These are phyloP conservation scores for Allolobophora icterica DNA, from an alignment of 2,888 invertebrate genomes.

Conservation along the genomic window DNA sequence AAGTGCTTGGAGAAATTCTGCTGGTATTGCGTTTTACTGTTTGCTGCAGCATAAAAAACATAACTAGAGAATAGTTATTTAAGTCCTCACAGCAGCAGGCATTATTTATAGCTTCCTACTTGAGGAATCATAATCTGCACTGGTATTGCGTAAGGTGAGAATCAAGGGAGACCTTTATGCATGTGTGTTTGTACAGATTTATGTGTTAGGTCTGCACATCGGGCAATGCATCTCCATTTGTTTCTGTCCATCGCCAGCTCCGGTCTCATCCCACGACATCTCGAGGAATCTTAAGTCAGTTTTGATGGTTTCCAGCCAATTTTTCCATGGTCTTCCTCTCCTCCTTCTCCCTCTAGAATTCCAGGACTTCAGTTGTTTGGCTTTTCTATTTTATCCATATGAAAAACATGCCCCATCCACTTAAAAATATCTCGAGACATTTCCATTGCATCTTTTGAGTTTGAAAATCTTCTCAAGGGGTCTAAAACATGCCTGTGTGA, in stretches of 20 bases:
- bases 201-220: too few relatives aligned
- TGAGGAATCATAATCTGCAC: background rate
- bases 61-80: background rate
- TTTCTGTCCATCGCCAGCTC: too few relatives aligned
- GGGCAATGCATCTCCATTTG: too few relatives aligned
- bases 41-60: background rate
- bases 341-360: too few relatives aligned
- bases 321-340: too few relatives aligned
- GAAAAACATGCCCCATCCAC: too few relatives aligned
- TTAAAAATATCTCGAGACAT: background rate
- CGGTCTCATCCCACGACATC: too few relatives aligned
- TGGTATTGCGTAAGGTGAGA: background rate
- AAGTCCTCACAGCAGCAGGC: background rate
- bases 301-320: too few relatives aligned
- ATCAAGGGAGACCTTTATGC: background rate
- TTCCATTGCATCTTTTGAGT: conserved; percentile 3
- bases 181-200: background rate
- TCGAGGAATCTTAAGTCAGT: too few relatives aligned
- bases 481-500: background rate
- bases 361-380: too few relatives aligned
- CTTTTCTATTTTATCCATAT: too few relatives aligned
- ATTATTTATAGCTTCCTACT: background rate
- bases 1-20: background rate
- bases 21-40: background rate
- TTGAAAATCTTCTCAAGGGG: background rate